A percentile compares a stretch with the other conserved stretches of the same genome.
Conservation (phyloP, 2,113 vertebrate genomes). For the Peromyscus californicus region DNA sequence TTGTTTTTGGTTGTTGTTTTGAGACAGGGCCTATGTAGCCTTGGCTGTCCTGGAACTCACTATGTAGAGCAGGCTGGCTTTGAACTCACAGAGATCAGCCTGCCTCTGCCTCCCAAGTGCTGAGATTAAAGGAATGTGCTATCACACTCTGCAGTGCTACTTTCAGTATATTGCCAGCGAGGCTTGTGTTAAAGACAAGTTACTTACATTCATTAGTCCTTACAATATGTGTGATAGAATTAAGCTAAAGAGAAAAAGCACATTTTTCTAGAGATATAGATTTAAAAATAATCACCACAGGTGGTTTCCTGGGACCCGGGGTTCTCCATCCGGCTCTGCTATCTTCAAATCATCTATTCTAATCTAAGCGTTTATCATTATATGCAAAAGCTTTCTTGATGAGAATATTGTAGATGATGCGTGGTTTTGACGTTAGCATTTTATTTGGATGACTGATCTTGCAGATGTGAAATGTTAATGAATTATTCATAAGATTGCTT, state of each 20-base stretch:
- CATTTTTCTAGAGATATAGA: neutral
- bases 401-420: slow-evolving; percentile 91
- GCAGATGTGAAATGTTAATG: slow-evolving; percentile 92
- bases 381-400: slow-evolving; percentile 92
- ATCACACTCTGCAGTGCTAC: neutral
- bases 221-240: neutral
- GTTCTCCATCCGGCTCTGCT: neutral
- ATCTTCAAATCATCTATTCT: slow-evolving; percentile 89
- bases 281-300: slow-evolving; percentile 51
- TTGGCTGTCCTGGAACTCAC: neutral
- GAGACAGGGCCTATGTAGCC: neutral
- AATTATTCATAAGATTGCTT: slow-evolving; percentile 91
- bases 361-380: slow-evolving; percentile 92
- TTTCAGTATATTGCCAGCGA: slow-evolving; percentile 15
- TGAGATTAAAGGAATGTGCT: neutral
- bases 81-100: neutral
- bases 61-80: neutral
- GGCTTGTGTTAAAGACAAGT: slow-evolving; percentile 55
- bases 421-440: slow-evolving; percentile 93
- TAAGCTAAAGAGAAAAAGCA: neutral
- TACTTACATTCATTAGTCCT: slow-evolving; percentile 12
- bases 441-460: slow-evolving; percentile 94
- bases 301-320: slow-evolving; percentile 56
- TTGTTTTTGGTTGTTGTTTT: neutral
- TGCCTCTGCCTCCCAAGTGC: neutral